Evolutionary conservation across 2,797 vertebrate species (phyloP).

Genomic region (Eurystomus glaucurus): DNA sequence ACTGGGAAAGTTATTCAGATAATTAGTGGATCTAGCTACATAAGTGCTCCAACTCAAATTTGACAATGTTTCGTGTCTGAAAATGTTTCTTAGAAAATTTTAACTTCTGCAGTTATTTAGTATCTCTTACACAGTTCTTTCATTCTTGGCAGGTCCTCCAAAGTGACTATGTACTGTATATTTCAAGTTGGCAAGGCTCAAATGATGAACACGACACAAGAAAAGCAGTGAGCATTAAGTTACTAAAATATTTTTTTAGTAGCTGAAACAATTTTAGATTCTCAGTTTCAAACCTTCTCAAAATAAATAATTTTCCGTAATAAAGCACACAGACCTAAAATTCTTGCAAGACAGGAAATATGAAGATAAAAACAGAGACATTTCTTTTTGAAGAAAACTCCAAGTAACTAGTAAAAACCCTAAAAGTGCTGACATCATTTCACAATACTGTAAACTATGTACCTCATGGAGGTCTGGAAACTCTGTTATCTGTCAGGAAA

Average conservation of each 20-base stretch:
- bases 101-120: neutral
- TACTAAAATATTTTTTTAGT: neutral
- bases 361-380: fast-evolving
- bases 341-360: neutral
- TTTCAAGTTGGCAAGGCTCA: neutral
- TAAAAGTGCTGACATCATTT: neutral
- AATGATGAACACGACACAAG: neutral
- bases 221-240: neutral
- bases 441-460: neutral
- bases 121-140: neutral
- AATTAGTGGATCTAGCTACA: neutral
- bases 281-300: neutral
- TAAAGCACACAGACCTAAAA: neutral
- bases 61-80: no score
- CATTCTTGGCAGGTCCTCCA: neutral
- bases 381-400: neutral
- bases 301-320: neutral
- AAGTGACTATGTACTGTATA: neutral
- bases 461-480: neutral
- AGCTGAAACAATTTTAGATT: neutral
- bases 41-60: neutral
- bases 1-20: neutral
- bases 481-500: neutral
- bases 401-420: neutral
- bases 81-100: neutral